These are phyloP conservation scores for Seira musarum DNA, from an alignment of 2,888 invertebrate genomes.

Conservation along the genomic window DNA sequence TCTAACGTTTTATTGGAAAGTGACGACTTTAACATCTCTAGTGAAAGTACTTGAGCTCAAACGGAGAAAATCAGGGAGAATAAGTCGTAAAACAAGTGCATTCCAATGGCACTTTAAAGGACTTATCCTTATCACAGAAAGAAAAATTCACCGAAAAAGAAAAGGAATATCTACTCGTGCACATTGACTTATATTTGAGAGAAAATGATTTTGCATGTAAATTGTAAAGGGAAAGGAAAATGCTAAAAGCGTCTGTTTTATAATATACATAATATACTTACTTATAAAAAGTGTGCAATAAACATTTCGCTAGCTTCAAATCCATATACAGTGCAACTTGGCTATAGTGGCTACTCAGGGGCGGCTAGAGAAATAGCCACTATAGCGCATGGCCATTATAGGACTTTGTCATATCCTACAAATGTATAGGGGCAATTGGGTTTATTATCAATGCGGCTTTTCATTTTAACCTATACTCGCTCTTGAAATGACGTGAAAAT, in stretches of 20 bases:
- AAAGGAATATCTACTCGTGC: not conserved
- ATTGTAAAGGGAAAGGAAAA: not conserved
- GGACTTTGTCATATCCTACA: too few species aligned
- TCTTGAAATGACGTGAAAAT: too few species aligned
- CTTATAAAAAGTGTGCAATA: too few species aligned
- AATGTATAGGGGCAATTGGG: too few species aligned
- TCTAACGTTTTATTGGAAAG: slow-evolving; percentile 44
- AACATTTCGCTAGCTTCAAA: too few species aligned
- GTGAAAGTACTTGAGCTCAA: slow-evolving; percentile 27
- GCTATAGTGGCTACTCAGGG: too few species aligned
- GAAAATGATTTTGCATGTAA: not conserved
- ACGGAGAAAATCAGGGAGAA: slow-evolving; percentile 37
- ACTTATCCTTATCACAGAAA: slow-evolving; percentile 16
- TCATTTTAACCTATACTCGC: too few species aligned
- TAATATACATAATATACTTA: too few species aligned
- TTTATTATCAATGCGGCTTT: too few species aligned
- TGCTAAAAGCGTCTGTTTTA: not conserved
- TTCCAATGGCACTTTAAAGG: slow-evolving; percentile 47
- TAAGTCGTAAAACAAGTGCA: slow-evolving; percentile 52
- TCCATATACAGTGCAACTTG: too few species aligned
- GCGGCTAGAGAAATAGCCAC: too few species aligned
- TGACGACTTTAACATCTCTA: slow-evolving; percentile 49
- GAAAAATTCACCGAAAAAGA: slow-evolving; percentile 5
- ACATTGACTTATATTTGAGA: not conserved
- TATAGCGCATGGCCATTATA: too few species aligned